Evolutionary conservation across 2,113 vertebrate species (phyloP).

Genomic region (Xenopus laevis): DNA sequence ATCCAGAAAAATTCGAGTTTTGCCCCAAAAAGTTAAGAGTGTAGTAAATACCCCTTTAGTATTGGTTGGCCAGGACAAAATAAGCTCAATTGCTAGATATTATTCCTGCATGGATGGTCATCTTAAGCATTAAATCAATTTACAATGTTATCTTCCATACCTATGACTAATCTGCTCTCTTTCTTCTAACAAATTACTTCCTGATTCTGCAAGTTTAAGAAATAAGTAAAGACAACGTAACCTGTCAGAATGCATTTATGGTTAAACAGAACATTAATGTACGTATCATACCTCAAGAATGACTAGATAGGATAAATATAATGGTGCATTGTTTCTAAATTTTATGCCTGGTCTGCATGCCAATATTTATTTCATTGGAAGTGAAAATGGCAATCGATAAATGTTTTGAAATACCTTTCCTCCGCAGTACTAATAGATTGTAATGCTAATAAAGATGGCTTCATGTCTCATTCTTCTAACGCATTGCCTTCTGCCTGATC

Average conservation of each 20-base stretch:
- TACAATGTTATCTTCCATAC: no score
- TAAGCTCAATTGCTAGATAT: no score
- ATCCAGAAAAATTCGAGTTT: no score
- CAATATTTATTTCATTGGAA: slow-evolving; percentile 35
- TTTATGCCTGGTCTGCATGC: slow-evolving; percentile 30
- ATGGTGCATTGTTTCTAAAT: background rate
- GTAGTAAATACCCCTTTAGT: no score
- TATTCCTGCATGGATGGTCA: no score
- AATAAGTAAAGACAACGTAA: no score
- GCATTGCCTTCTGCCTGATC: slow-evolving; percentile 37
- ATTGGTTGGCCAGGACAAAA: no score
- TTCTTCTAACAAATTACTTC: no score
- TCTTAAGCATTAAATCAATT: no score
- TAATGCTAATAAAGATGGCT: slow-evolving; percentile 41
- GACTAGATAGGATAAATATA: background rate
- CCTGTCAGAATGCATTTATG: background rate
- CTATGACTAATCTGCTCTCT: no score
- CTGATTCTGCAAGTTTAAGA: no score
- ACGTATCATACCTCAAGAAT: slow-evolving; percentile 11
- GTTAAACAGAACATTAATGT: background rate
- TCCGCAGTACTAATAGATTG: slow-evolving; percentile 40
- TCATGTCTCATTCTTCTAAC: slow-evolving; percentile 30
- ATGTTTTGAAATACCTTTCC: slow-evolving; percentile 37
- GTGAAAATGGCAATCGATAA: slow-evolving; percentile 44
- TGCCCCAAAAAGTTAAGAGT: no score